These are phyloP conservation scores for Platalea minor DNA, from an alignment of 2,797 vertebrate genomes.

Conservation along the genomic window DNA sequence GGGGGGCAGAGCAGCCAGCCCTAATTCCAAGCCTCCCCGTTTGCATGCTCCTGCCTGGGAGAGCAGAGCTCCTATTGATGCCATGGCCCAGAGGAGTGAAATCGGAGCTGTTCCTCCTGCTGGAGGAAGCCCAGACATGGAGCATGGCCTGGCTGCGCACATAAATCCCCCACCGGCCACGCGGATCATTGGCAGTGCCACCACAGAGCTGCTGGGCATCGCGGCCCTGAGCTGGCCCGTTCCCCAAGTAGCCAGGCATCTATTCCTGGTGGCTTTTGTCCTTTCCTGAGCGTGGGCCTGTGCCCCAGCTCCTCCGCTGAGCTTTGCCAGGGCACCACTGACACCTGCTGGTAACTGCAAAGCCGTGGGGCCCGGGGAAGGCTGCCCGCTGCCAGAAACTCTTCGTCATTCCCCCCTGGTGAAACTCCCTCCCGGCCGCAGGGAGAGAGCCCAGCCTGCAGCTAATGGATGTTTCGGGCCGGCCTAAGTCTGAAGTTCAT, in stretches of 20 bases:
- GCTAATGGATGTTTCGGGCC: accelerated
- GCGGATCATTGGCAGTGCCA: accelerated
- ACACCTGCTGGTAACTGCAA: not conserved
- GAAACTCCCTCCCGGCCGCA: not conserved
- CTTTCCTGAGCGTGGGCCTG: not conserved
- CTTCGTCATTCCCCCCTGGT: not conserved
- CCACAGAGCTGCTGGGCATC: accelerated
- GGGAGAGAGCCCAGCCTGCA: not conserved
- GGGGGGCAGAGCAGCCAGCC: not conserved
- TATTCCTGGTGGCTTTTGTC: too few species aligned
- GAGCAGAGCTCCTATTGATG: not conserved
- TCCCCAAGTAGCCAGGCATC: not conserved
- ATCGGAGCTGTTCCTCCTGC: not conserved
- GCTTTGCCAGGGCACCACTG: not conserved
- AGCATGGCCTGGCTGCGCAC: accelerated
- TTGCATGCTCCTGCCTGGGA: not conserved
- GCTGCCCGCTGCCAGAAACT: not conserved
- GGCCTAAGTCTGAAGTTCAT: accelerated
- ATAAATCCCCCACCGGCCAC: accelerated
- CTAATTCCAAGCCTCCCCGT: not conserved
- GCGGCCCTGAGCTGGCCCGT: accelerated
- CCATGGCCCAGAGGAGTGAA: not conserved
- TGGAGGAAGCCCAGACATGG: not conserved
- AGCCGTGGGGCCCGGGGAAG: accelerated
- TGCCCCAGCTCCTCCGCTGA: accelerated